phyloP scores from a whole-genome alignment of 2,797 vertebrate species.

The Allobates femoralis region DNA sequence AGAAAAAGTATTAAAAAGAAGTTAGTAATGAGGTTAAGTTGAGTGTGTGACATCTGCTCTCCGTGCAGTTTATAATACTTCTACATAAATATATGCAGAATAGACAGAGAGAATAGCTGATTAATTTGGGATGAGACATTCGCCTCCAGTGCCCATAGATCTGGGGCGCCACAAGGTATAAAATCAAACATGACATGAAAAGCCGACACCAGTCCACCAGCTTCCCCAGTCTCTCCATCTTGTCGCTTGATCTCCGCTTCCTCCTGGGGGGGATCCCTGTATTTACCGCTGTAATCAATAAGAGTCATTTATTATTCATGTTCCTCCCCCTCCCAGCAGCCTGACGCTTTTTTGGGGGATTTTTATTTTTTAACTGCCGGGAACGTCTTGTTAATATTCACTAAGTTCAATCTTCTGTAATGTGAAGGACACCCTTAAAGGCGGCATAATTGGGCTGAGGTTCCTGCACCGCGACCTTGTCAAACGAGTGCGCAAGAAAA shows the following conservation, averaged over 20 bases:
- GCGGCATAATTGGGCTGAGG: slow-evolving; percentile 67
- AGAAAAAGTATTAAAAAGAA: background rate
- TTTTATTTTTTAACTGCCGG: background rate
- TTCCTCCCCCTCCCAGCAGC: background rate
- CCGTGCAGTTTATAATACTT: slow-evolving; percentile 34
- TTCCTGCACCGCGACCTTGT: slow-evolving; percentile 63
- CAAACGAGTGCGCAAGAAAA: slow-evolving; percentile 52
- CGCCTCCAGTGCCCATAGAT: slow-evolving; percentile 58
- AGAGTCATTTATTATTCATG: slow-evolving; percentile 61
- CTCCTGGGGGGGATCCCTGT: slow-evolving; percentile 24
- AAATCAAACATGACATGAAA: slow-evolving; percentile 58
- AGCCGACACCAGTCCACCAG: slow-evolving; percentile 44
- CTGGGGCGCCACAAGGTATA: slow-evolving; percentile 56
- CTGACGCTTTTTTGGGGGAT: slow-evolving; percentile 35
- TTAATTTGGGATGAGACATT: slow-evolving; percentile 61
- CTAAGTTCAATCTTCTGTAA: slow-evolving; percentile 61
- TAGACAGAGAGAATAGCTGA: slow-evolving; percentile 57
- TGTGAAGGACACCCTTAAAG: slow-evolving; percentile 61
- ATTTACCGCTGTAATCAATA: slow-evolving; percentile 57
- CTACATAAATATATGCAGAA: slow-evolving; percentile 61
- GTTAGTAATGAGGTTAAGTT: slow-evolving; percentile 48
- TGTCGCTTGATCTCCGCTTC: slow-evolving; percentile 56
- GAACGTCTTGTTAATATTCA: slow-evolving; percentile 69
- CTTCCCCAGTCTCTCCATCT: slow-evolving; percentile 34
- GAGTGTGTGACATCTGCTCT: slow-evolving; percentile 27